Percentiles rank a stretch among this genome's conserved stretches.
Evolutionary conservation across 2,888 invertebrate genomes (phyloP).

Genomic region (Adelphocoris suturalis): DNA sequence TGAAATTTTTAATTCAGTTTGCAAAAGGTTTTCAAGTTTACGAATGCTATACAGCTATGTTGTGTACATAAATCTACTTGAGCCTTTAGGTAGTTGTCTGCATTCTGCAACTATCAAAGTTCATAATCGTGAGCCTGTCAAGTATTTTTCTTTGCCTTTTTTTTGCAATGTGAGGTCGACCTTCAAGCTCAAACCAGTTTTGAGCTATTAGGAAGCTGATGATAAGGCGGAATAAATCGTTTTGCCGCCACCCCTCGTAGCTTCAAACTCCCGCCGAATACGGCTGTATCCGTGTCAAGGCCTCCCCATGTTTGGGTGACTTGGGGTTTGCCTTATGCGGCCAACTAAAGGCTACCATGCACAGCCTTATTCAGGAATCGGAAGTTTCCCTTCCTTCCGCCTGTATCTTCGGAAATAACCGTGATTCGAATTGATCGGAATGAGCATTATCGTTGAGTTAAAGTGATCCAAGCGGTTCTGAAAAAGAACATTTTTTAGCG

Average conservation of each 20-base stretch:
- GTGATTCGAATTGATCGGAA: background rate
- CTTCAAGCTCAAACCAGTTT: background rate
- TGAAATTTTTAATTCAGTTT: too few species aligned
- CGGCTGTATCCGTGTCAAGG: slow-evolving; percentile 5
- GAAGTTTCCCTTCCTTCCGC: background rate
- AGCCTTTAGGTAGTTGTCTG: too few species aligned
- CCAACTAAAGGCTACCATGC: background rate
- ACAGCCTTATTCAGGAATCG: background rate
- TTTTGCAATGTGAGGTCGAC: background rate
- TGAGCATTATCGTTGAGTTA: too few species aligned
- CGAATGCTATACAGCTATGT: too few species aligned
- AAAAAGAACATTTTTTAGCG: too few species aligned
- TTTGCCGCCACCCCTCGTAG: background rate
- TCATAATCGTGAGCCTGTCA: slow-evolving; percentile 21
- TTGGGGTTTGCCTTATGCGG: background rate
- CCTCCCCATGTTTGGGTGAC: background rate
- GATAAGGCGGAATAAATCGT: background rate
- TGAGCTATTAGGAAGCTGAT: slow-evolving; percentile 14
- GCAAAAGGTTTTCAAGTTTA: too few species aligned
- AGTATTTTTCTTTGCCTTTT: background rate
- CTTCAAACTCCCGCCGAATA: background rate
- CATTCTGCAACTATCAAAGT: background rate
- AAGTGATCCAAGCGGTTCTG: too few species aligned
- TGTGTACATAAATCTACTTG: too few species aligned
- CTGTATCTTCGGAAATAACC: background rate